These are phyloP conservation scores for Oxytorus armatus DNA, from an alignment of 2,888 invertebrate species.

Conservation along the genomic window DNA sequence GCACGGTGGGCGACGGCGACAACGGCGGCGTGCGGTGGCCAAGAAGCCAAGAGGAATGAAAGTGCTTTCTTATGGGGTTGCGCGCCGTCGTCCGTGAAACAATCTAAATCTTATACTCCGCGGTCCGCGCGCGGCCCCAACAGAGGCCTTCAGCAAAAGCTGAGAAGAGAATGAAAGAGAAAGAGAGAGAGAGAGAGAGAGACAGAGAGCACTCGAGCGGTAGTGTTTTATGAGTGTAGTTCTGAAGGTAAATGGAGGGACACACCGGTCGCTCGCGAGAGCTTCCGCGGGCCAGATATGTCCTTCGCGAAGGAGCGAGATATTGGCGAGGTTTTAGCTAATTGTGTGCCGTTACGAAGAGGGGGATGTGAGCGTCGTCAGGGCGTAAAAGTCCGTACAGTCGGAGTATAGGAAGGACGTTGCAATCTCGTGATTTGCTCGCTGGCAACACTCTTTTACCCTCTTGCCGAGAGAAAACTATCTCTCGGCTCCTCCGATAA, in stretches of 20 bases:
- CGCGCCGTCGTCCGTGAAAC: conserved; percentile 70
- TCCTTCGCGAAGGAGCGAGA: conserved; percentile 38
- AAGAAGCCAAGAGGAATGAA: conserved; percentile 67
- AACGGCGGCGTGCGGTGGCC: conserved; percentile 51
- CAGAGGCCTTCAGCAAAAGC: not conserved
- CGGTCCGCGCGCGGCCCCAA: conserved; percentile 37
- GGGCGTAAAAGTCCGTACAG: conserved; percentile 22
- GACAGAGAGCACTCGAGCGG: conserved; percentile 23
- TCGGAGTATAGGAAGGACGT: conserved; percentile 37
- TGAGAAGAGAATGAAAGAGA: not conserved
- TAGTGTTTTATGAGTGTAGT: conserved; percentile 72
- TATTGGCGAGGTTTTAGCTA: conserved; percentile 70
- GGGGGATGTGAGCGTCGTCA: conserved; percentile 35
- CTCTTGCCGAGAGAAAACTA: conserved; percentile 12
- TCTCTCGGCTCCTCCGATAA: conserved; percentile 17
- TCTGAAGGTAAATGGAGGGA: conserved; percentile 68
- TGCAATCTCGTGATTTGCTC: conserved; percentile 70
- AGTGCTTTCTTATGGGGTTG: conserved; percentile 72
- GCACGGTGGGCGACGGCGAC: not conserved
- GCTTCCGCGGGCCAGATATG: conserved; percentile 53
- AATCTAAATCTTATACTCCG: conserved; percentile 73
- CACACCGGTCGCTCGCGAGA: conserved; percentile 43
- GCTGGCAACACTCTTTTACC: conserved; percentile 26
- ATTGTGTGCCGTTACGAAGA: conserved; percentile 68
- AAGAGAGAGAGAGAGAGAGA: conserved; percentile 5